These are phyloP conservation scores for Psittacara wagleri DNA, from an alignment of 2,113 vertebrate genomes.

Conservation along the genomic window DNA sequence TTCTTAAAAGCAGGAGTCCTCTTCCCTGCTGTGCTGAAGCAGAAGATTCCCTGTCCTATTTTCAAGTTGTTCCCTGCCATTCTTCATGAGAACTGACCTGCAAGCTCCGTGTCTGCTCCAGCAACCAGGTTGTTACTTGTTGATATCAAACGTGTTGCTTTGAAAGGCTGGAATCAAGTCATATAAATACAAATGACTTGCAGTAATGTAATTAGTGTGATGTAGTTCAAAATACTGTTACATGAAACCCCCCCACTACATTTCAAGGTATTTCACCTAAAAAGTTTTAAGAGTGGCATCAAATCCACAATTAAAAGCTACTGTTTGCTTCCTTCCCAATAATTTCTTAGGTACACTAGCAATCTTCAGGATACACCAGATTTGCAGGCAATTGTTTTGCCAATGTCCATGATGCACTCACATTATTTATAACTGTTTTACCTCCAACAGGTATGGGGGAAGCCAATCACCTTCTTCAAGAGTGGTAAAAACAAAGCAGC, in stretches of 20 bases:
- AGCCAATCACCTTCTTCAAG: not conserved
- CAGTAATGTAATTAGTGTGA: not conserved
- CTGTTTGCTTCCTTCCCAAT: not conserved
- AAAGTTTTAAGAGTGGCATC: not conserved
- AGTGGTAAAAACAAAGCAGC: not conserved
- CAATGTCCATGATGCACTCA: not conserved
- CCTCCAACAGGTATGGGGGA: not conserved
- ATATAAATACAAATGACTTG: not conserved
- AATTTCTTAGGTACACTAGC: not conserved
- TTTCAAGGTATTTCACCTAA: not conserved
- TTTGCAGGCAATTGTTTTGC: not conserved
- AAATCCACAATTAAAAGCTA: not conserved
- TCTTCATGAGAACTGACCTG: not conserved
- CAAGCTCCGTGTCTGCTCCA: not conserved
- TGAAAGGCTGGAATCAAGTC: not conserved
- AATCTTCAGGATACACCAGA: not conserved
- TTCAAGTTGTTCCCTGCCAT: not conserved
- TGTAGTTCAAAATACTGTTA: not conserved
- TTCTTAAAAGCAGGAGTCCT: constrained; percentile 41
- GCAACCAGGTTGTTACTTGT: not conserved
- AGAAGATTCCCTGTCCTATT: not conserved
- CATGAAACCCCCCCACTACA: rapidly evolving
- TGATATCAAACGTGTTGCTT: not conserved
- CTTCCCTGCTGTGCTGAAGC: not conserved
- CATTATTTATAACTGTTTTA: not conserved